phyloP scores from a whole-genome alignment of 2,113 vertebrate genomes.

The Syngnathoides biaculeatus region DNA sequence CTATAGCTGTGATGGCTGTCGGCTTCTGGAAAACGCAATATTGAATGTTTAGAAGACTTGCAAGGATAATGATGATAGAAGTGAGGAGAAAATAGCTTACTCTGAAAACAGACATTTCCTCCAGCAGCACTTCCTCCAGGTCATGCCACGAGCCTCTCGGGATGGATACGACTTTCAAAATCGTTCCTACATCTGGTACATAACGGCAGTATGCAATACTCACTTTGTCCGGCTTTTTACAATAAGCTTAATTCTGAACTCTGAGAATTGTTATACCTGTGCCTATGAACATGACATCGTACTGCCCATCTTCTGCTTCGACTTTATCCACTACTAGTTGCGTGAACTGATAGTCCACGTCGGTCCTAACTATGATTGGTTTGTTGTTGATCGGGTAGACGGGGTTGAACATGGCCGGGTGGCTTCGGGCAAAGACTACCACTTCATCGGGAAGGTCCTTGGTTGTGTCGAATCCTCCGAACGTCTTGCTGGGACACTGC shows the following conservation, averaged over 20 bases:
- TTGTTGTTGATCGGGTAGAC: conserved; percentile 90
- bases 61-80: neutral
- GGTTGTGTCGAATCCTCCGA: conserved; percentile 95
- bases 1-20: conserved; percentile 88
- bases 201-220: conserved; percentile 1
- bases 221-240: neutral
- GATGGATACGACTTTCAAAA: conserved; percentile 96
- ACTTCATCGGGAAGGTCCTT: conserved; percentile 98
- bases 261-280: conserved; percentile 69
- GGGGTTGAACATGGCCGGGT: conserved; percentile 95
- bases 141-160: conserved; percentile 97
- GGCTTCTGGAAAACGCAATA: conserved; percentile 78
- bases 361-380: conserved; percentile 93
- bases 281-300: conserved; percentile 98
- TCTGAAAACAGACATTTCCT: conserved; percentile 96
- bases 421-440: conserved; percentile 93
- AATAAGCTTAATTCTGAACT: neutral
- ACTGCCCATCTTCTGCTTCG: conserved; percentile 94
- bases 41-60: neutral
- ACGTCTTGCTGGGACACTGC: conserved; percentile 97
- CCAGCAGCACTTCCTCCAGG: conserved; percentile 94
- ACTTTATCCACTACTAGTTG: conserved; percentile 96
- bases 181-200: conserved; percentile 83
- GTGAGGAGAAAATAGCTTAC: conserved; percentile 67
- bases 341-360: conserved; percentile 96